Conservation (phyloP, 2,888 invertebrate genomes). For the Tolmerus cingulatus region DNA sequence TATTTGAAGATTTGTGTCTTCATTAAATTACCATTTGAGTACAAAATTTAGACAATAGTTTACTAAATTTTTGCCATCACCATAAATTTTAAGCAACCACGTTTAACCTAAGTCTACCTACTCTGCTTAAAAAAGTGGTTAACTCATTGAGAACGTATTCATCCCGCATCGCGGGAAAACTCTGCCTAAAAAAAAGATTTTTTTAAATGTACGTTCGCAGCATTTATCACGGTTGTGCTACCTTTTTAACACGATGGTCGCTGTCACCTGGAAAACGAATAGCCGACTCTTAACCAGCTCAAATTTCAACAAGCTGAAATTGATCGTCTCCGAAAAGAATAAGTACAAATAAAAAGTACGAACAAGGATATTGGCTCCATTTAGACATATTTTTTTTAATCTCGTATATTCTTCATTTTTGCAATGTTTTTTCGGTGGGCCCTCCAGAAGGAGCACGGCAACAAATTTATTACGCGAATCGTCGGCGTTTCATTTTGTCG, state of each 20-base stretch:
- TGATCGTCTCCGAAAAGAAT: conserved; percentile 37
- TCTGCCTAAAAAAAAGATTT: background rate
- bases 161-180: background rate
- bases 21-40: background rate
- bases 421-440: background rate
- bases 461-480: conserved; percentile 39
- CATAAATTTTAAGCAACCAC: background rate
- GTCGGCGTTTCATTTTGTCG: conserved; percentile 44
- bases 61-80: background rate
- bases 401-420: conserved; percentile 5
- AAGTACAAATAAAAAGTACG: background rate
- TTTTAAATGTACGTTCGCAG: background rate
- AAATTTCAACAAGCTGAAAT: conserved; percentile 47
- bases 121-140: background rate
- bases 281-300: conserved; percentile 21
- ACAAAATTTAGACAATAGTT: background rate
- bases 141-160: background rate
- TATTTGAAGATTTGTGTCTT: background rate
- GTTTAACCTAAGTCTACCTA: background rate
- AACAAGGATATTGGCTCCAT: conserved; percentile 10
- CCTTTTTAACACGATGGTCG: conserved; percentile 36
- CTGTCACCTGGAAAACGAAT: conserved; percentile 33
- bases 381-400: conserved; percentile 10
- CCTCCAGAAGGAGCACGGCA: conserved; percentile 7
- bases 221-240: conserved; percentile 35